These are phyloP conservation scores for Sebastes wilsoni DNA, from an alignment of 2,797 vertebrate genomes.

Conservation along the genomic window DNA sequence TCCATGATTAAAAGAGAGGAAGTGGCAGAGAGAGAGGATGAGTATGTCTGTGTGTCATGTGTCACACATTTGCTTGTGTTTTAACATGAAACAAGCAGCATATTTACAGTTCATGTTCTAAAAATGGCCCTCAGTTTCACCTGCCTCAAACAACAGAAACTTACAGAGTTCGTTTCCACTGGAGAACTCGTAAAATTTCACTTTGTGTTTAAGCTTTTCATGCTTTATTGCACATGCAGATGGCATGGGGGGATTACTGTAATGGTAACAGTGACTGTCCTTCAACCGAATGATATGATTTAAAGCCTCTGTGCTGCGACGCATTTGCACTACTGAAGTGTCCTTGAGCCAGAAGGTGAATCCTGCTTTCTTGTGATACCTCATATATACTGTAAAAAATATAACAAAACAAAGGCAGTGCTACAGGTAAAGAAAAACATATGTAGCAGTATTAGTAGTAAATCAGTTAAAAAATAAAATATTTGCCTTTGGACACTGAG, in stretches of 20 bases:
- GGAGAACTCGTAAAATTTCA: slow-evolving; percentile 25
- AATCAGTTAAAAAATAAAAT: background rate
- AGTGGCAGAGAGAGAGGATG: background rate
- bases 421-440: background rate
- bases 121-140: slow-evolving; percentile 30
- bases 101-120: slow-evolving; percentile 65
- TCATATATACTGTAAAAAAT: slow-evolving; percentile 2
- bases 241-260: slow-evolving; percentile 26
- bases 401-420: background rate
- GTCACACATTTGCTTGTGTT: slow-evolving; percentile 48
- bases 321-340: slow-evolving; percentile 59
- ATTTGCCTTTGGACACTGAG: background rate
- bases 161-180: background rate
- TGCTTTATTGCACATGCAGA: slow-evolving; percentile 45
- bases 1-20: slow-evolving; percentile 22
- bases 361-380: slow-evolving; percentile 6
- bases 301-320: slow-evolving; percentile 20
- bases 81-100: slow-evolving; percentile 59
- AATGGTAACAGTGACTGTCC: slow-evolving; percentile 42
- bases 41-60: background rate
- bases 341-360: slow-evolving; percentile 52
- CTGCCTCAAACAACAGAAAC: slow-evolving; percentile 13
- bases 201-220: slow-evolving; percentile 25
- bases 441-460: background rate
- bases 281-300: slow-evolving; percentile 37